Evolutionary conservation across 2,113 vertebrate genomes (phyloP).

Genomic region (Xiphophorus hellerii): DNA sequence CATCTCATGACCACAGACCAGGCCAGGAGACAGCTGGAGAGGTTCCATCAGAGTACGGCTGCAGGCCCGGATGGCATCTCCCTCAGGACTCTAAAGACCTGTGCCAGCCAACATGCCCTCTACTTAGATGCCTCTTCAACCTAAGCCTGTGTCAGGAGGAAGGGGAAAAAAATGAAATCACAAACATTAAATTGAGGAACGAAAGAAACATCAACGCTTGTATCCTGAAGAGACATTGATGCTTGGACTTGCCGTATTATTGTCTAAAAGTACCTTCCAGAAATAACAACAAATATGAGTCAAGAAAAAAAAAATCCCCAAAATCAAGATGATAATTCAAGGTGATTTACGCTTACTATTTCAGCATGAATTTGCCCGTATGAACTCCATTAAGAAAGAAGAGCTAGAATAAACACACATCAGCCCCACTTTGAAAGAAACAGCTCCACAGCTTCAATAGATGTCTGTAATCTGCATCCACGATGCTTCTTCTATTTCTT

Average conservation of each 20-base stretch:
- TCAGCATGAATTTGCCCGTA: background rate
- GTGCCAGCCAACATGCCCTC: no score
- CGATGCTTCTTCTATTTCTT: conserved; percentile 53
- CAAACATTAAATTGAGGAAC: background rate
- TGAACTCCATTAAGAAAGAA: background rate
- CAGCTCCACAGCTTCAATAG: background rate
- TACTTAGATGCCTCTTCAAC: no score
- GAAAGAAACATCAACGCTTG: background rate
- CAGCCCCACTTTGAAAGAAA: background rate
- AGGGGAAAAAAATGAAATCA: no score
- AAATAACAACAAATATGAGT: no score
- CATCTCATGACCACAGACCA: no score
- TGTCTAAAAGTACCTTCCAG: background rate
- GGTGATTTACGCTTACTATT: background rate
- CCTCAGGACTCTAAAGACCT: no score
- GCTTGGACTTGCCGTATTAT: background rate
- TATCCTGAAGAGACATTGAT: background rate
- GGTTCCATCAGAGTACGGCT: no score
- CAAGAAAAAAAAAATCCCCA: background rate
- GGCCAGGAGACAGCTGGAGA: no score
- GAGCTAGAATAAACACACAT: background rate
- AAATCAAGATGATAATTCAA: background rate
- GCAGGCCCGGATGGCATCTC: no score
- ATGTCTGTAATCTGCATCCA: conserved; percentile 19
- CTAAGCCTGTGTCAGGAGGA: no score